Percentiles rank a stretch among this genome's conserved stretches.
phyloP scores from a whole-genome alignment of 2,797 vertebrate species.

The Paratrypauchen microcephalus region DNA sequence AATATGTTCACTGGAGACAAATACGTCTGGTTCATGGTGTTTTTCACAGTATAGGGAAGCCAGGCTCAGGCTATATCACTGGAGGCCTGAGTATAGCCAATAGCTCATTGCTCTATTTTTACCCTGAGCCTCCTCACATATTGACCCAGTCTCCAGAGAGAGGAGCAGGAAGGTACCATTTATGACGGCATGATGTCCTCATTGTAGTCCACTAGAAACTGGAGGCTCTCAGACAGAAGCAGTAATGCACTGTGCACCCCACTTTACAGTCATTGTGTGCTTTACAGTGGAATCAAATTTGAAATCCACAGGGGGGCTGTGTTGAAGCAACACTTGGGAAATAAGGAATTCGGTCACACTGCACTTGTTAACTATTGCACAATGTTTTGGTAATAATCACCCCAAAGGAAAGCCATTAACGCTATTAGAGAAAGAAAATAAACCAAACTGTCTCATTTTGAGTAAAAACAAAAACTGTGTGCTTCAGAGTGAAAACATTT shows the following conservation, averaged over 20 bases:
- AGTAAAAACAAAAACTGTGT: neutral
- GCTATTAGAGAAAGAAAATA: neutral
- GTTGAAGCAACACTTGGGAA: neutral
- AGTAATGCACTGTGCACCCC: slow-evolving; percentile 7
- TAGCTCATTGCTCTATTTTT: slow-evolving; percentile 59
- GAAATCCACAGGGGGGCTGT: slow-evolving; percentile 7
- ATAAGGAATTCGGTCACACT: neutral
- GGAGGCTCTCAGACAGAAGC: slow-evolving; percentile 18
- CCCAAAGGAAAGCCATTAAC: neutral
- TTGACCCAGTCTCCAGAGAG: slow-evolving; percentile 37
- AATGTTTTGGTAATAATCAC: neutral
- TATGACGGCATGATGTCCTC: slow-evolving; percentile 37
- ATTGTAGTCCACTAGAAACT: slow-evolving; percentile 26
- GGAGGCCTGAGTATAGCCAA: slow-evolving; percentile 33
- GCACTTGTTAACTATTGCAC: neutral
- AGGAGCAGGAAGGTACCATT: slow-evolving; percentile 24
- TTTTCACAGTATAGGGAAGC: slow-evolving; percentile 40
- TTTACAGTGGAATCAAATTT: slow-evolving; percentile 9
- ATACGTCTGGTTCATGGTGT: slow-evolving; percentile 20
- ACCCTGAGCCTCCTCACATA: slow-evolving; percentile 36
- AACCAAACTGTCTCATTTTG: neutral
- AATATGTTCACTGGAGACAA: slow-evolving; percentile 36
- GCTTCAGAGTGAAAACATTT: neutral
- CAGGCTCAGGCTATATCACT: slow-evolving; percentile 42
- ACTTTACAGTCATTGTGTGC: slow-evolving; percentile 1